These are phyloP conservation scores for Antidorcas marsupialis DNA, from an alignment of 2,113 vertebrate species.

Conservation along the genomic window DNA sequence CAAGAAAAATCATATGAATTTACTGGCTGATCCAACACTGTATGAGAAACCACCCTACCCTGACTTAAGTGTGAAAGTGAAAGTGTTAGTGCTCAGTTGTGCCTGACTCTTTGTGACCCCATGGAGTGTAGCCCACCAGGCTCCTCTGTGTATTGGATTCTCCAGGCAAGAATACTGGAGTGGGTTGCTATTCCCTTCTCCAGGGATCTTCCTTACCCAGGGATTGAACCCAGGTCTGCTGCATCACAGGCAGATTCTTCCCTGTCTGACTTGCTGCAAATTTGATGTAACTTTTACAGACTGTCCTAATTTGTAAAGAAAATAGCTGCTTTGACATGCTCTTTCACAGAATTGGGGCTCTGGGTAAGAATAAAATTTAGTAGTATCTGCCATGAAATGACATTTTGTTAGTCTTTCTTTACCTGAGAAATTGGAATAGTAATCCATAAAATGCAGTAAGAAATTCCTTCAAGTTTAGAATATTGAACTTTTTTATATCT, in stretches of 20 bases:
- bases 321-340: conserved; percentile 1
- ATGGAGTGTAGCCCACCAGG: neutral
- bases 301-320: neutral
- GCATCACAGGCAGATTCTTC: neutral
- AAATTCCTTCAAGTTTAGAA: neutral
- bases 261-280: neutral
- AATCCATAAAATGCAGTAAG: neutral
- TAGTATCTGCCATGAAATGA: neutral
- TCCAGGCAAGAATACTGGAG: neutral
- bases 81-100: neutral
- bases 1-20: neutral
- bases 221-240: rapidly evolving
- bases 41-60: neutral
- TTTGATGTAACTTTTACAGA: neutral
- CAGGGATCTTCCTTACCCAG: neutral
- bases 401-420: neutral
- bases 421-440: neutral
- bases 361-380: neutral
- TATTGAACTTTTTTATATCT: neutral
- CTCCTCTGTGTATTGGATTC: neutral
- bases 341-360: neutral
- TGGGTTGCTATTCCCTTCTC: neutral
- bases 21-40: neutral
- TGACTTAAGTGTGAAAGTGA: neutral
- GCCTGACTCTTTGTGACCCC: neutral